Percentiles rank a stretch among this genome's conserved stretches.
Conservation (phyloP, 1,140 invertebrate genomes). For the Planococcus citri region DNA sequence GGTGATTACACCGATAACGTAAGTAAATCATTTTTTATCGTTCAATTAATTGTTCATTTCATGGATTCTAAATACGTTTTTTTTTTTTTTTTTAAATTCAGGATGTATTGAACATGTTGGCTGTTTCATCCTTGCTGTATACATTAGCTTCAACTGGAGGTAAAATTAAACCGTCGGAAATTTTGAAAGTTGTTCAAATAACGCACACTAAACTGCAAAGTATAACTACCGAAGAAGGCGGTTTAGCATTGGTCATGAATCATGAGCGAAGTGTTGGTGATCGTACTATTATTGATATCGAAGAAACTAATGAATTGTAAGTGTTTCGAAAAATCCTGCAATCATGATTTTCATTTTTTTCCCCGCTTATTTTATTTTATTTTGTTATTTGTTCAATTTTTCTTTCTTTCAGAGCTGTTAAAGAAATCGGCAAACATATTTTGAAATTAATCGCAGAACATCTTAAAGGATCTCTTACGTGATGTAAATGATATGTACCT, state of each 20-base stretch:
- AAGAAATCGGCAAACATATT: conserved; percentile 12
- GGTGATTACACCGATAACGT: neutral
- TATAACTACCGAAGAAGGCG: neutral
- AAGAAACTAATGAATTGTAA: conserved; percentile 7
- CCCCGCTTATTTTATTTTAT: no score
- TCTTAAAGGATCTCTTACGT: neutral
- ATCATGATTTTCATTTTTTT: no score
- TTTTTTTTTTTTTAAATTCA: neutral
- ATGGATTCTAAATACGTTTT: neutral
- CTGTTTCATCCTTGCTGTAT: neutral
- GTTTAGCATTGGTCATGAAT: conserved; percentile 12
- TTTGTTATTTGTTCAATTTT: no score
- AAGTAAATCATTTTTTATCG: neutral
- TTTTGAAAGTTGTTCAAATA: conserved; percentile 8
- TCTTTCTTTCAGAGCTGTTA: conserved; percentile 2
- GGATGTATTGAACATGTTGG: neutral
- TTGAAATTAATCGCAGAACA: neutral
- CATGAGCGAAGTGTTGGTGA: neutral
- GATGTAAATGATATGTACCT: neutral
- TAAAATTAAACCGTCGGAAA: neutral
- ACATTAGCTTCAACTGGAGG: neutral
- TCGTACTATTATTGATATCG: conserved; percentile 8
- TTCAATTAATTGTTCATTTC: neutral
- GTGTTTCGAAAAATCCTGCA: neutral
- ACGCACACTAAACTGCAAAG: neutral